phyloP scores from a whole-genome alignment of 2,797 vertebrate species.

The Xerus rutilus region DNA sequence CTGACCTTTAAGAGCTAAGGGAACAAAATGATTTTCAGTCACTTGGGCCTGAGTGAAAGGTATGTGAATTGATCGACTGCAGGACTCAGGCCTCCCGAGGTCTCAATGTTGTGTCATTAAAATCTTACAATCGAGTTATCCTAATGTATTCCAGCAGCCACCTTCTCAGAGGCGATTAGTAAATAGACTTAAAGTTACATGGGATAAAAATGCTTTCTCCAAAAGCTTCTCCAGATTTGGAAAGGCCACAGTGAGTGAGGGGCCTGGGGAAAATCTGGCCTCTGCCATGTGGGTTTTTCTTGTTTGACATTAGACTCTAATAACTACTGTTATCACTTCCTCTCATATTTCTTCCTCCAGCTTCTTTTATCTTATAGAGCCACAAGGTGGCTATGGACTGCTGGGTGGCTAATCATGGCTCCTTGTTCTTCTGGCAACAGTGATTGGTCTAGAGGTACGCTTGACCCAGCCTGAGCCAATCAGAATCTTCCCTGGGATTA shows the following conservation, averaged over 20 bases:
- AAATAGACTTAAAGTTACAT: constrained; percentile 23
- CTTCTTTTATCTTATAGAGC: not conserved
- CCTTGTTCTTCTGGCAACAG: not conserved
- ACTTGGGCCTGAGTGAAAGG: constrained; percentile 79
- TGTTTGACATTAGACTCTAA: not conserved
- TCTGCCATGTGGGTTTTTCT: not conserved
- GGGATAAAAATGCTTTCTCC: not conserved
- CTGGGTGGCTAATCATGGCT: not conserved
- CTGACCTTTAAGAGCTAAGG: constrained; percentile 79
- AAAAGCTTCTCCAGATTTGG: not conserved
- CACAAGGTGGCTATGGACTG: not conserved
- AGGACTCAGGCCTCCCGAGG: constrained; percentile 56
- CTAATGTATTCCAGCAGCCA: constrained; percentile 75
- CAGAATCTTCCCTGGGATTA: constrained; percentile 42
- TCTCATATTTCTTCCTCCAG: not conserved
- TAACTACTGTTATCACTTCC: not conserved
- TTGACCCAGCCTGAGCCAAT: constrained; percentile 1
- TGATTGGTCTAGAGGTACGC: not conserved
- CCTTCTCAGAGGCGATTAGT: constrained; percentile 60
- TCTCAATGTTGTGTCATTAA: constrained; percentile 74
- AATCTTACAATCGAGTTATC: constrained; percentile 73
- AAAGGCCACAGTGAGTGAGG: not conserved
- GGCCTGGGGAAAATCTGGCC: not conserved
- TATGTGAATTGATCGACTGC: constrained; percentile 68
- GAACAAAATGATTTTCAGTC: constrained; percentile 82